These are phyloP conservation scores for Linyphia triangularis DNA, from an alignment of 2,888 invertebrate genomes.

Conservation along the genomic window DNA sequence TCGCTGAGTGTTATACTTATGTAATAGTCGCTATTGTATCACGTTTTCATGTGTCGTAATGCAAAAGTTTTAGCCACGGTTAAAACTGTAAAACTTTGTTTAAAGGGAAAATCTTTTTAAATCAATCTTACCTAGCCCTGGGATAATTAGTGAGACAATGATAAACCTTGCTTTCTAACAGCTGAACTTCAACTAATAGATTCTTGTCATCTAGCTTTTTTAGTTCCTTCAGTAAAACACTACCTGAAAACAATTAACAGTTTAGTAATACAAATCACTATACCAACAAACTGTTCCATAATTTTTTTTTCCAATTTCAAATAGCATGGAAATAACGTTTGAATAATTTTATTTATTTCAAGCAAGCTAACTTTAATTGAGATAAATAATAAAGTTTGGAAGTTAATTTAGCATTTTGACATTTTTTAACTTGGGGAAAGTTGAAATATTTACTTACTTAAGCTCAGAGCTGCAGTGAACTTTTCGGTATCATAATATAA, in stretches of 20 bases:
- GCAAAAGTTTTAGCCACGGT: background rate
- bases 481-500: conserved; percentile 95
- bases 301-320: background rate
- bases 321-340: background rate
- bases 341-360: background rate
- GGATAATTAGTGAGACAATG: conserved; percentile 98
- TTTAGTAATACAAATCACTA: no score
- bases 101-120: background rate
- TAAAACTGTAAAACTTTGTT: background rate
- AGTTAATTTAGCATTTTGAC: no score
- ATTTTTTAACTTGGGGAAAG: no score
- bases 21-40: no score
- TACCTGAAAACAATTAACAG: conserved; percentile 81
- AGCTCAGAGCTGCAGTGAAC: conserved; percentile 90
- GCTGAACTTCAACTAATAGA: conserved; percentile 97
- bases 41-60: background rate
- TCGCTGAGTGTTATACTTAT: no score
- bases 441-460: conserved; percentile 82
- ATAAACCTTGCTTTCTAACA: conserved; percentile 98
- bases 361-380: background rate
- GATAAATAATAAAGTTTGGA: no score
- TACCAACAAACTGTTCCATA: background rate
- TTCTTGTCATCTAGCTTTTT: conserved; percentile 99
- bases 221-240: conserved; percentile 93
- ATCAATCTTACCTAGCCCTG: conserved; percentile 84